Percentiles rank a stretch among this genome's conserved stretches.
Conservation (phyloP, 2,888 invertebrate species). For the Lasius platythorax region DNA sequence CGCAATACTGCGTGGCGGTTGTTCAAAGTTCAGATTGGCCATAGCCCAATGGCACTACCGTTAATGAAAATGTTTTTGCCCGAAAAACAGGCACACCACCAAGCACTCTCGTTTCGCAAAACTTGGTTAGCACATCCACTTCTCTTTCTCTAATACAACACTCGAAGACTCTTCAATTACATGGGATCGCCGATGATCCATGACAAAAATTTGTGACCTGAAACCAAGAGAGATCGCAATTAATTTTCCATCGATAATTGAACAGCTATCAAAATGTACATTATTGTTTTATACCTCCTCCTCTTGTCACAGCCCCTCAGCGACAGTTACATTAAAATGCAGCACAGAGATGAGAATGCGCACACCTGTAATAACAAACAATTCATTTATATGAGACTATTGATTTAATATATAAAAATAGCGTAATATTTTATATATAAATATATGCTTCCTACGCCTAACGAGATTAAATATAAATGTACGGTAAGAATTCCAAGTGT, state of each 20-base stretch:
- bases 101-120: conserved; percentile 60
- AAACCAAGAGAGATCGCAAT: conserved; percentile 13
- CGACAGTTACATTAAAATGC: conserved; percentile 61
- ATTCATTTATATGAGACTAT: conserved; percentile 25
- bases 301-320: conserved; percentile 35
- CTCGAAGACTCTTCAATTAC: conserved; percentile 60
- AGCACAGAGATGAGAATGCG: conserved; percentile 44
- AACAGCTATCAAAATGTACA: not conserved
- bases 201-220: conserved; percentile 68
- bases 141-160: conserved; percentile 59
- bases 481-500: not conserved
- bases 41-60: conserved; percentile 89
- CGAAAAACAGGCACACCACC: conserved; percentile 69
- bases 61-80: conserved; percentile 74
- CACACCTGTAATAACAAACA: conserved; percentile 56
- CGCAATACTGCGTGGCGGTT: conserved; percentile 95
- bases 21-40: conserved; percentile 97
- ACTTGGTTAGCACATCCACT: conserved; percentile 69
- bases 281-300: conserved; percentile 56
- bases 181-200: conserved; percentile 70
- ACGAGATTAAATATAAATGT: not conserved
- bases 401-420: not conserved
- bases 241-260: not conserved
- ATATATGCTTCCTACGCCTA: not conserved
- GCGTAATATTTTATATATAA: not conserved